Percentiles rank a stretch among this genome's conserved stretches.
phyloP scores from a whole-genome alignment of 64 coral and sea anemone species.

The Acropora yongei region DNA sequence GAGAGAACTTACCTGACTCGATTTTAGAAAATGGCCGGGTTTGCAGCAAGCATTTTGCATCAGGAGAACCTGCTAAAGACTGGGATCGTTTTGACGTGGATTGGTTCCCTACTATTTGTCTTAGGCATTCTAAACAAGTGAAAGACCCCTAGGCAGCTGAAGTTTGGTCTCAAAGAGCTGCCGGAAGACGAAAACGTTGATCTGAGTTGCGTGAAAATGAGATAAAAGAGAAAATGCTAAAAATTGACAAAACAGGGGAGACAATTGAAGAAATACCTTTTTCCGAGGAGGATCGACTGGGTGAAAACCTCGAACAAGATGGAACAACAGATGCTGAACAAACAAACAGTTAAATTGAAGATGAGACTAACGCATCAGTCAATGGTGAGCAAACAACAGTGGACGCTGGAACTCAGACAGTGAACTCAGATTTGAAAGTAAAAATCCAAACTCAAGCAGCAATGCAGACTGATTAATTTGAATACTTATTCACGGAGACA shows the following conservation, averaged over 20 bases:
- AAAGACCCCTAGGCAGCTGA: not conserved
- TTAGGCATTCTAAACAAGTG: conserved; percentile 35
- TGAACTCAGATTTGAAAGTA: not conserved
- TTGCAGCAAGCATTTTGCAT: conserved; percentile 38
- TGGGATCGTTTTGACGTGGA: conserved; percentile 66
- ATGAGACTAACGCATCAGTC: not conserved
- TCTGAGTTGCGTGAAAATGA: not conserved
- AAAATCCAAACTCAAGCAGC: not conserved
- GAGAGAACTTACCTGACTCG: too few species aligned
- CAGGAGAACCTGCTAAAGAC: conserved; percentile 49
- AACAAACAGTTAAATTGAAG: not conserved
- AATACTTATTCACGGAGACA: conserved; percentile 29
- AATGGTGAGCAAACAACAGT: conserved; percentile 13
- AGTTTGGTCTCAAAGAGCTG: not conserved
- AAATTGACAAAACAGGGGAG: conserved; percentile 1
- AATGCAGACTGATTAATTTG: conserved; percentile 49
- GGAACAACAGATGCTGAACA: too few species aligned
- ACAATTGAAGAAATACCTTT: not conserved
- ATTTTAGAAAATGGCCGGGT: too few species aligned
- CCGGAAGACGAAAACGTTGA: conserved; percentile 23
- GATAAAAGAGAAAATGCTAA: conserved; percentile 9
- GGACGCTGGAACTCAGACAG: conserved; percentile 21
- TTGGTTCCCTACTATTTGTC: conserved; percentile 2
- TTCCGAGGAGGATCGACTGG: not conserved
- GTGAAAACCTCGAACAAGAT: too few species aligned